Percentiles rank a stretch among this genome's conserved stretches.
Evolutionary conservation across 2,888 invertebrate species (phyloP).

Genomic region (Dendrolimus houi): DNA sequence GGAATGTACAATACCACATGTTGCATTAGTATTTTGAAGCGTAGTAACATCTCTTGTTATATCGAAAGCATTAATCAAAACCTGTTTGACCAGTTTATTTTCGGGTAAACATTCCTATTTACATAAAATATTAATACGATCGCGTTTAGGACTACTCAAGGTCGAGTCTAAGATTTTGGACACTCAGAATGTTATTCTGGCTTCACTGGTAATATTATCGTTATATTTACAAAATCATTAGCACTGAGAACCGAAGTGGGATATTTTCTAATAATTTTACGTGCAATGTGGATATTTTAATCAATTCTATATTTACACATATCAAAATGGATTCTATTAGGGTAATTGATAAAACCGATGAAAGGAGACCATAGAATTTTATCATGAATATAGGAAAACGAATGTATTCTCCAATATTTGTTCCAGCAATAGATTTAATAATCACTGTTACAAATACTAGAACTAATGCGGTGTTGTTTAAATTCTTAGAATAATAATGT

Average conservation of each 20-base stretch:
- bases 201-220: background rate
- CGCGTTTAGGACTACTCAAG: background rate
- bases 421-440: background rate
- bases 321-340: too few species aligned
- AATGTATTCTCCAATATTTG: background rate
- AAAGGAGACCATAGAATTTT: background rate
- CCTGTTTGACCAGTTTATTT: slow-evolving; percentile 27
- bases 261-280: background rate
- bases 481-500: background rate
- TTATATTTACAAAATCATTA: background rate
- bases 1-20: background rate
- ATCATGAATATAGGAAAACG: background rate
- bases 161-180: background rate
- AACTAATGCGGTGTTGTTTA: background rate
- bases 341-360: too few species aligned
- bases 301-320: background rate
- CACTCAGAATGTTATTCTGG: background rate
- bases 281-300: background rate
- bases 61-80: slow-evolving; percentile 42
- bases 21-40: slow-evolving; percentile 28
- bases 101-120: slow-evolving; percentile 23
- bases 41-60: slow-evolving; percentile 31
- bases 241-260: background rate
- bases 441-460: background rate
- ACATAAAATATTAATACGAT: slow-evolving; percentile 13